A percentile compares a stretch with the other conserved stretches of the same genome.
phyloP scores from a whole-genome alignment of 2,888 invertebrate genomes.

The Tortricodes alternella region DNA sequence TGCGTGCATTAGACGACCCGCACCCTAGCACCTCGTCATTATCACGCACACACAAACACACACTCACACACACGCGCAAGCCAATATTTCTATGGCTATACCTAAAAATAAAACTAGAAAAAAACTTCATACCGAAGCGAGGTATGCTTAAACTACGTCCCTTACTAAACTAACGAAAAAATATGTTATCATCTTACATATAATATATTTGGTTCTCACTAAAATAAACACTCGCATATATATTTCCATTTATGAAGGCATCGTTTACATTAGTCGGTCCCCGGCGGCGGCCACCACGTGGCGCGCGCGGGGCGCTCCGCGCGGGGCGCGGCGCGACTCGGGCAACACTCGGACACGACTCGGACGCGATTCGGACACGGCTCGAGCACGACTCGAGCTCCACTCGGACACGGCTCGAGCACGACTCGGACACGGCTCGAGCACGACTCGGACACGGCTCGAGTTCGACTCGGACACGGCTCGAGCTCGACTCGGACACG shows the following conservation, averaged over 20 bases:
- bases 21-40: slow-evolving; percentile 1
- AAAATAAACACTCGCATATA: slow-evolving; percentile 50
- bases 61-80: slow-evolving; percentile 33
- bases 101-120: slow-evolving; percentile 35
- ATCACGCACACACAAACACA: slow-evolving; percentile 26
- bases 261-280: slow-evolving; percentile 1
- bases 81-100: slow-evolving; percentile 34
- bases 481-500: too few relatives aligned
- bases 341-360: too few relatives aligned
- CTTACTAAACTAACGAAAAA: slow-evolving; percentile 37
- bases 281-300: slow-evolving; percentile 6
- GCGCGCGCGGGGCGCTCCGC: slow-evolving; percentile 5
- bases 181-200: slow-evolving; percentile 44
- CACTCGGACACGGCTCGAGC: too few relatives aligned
- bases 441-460: too few relatives aligned
- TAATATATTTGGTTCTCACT: slow-evolving; percentile 75
- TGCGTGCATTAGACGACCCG: neutral
- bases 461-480: too few relatives aligned
- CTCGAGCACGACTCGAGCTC: too few relatives aligned
- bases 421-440: too few relatives aligned
- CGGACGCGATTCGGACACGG: too few relatives aligned
- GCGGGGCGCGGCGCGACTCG: slow-evolving; percentile 14
- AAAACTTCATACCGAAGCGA: slow-evolving; percentile 21
- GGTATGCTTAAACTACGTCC: slow-evolving; percentile 18
- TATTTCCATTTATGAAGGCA: slow-evolving; percentile 45